These are phyloP conservation scores for Tenodera sinensis DNA, from an alignment of 2,888 invertebrate species.

Conservation along the genomic window DNA sequence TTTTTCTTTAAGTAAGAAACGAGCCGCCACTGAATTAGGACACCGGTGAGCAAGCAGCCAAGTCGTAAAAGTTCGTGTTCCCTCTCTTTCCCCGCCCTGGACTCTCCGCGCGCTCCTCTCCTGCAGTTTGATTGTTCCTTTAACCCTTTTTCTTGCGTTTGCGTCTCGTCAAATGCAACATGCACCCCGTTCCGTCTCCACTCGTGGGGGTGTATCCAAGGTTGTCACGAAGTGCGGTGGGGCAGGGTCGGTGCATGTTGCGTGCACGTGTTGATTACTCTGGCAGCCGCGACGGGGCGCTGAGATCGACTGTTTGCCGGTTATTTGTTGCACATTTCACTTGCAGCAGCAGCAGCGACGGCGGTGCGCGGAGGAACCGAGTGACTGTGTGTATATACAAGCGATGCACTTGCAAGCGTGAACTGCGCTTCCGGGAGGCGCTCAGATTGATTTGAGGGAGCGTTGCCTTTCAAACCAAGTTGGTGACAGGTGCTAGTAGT, in stretches of 20 bases:
- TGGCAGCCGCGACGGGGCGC: background rate
- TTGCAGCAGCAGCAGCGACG: background rate
- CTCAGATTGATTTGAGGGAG: too few relatives aligned
- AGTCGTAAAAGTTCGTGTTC: slow-evolving; percentile 25
- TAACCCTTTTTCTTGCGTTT: background rate
- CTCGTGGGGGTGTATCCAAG: background rate
- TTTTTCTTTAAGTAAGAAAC: too few relatives aligned
- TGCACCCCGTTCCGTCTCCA: background rate
- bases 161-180: background rate
- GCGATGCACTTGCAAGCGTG: background rate
- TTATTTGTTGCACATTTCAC: background rate
- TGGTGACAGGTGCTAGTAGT: background rate
- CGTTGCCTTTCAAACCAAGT: too few relatives aligned
- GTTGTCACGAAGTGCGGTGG: background rate
- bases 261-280: background rate
- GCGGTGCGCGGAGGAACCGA: background rate
- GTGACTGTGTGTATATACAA: background rate
- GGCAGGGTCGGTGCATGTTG: background rate
- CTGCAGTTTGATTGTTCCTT: background rate
- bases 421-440: background rate
- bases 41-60: background rate
- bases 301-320: background rate
- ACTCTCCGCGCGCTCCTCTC: background rate
- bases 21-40: background rate
- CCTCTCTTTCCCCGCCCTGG: background rate